Percentiles rank a stretch among this genome's conserved stretches.
Conservation (phyloP, 2,888 invertebrate species). For the Lamproptera curius region DNA sequence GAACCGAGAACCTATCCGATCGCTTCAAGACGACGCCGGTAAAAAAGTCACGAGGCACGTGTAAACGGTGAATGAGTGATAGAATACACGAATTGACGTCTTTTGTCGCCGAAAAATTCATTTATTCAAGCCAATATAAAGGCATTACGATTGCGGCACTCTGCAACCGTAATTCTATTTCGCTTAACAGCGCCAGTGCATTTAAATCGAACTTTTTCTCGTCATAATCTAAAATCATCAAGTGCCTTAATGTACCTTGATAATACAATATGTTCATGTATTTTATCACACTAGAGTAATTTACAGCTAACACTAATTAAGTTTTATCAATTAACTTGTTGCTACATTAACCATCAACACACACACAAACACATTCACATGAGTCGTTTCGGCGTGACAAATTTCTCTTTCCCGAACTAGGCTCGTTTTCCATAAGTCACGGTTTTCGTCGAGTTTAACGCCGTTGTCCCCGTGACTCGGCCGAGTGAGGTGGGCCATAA, state of each 20-base stretch:
- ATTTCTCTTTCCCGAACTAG: too few relatives aligned
- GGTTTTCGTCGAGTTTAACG: slow-evolving; percentile 21
- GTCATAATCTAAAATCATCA: too few relatives aligned
- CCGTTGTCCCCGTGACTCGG: slow-evolving; percentile 25
- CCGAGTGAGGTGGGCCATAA: slow-evolving; percentile 31
- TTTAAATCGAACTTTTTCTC: too few relatives aligned
- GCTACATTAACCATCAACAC: too few relatives aligned
- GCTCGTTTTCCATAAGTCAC: too few relatives aligned
- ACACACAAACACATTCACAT: too few relatives aligned
- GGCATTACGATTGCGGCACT: not conserved
- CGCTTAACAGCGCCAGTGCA: not conserved
- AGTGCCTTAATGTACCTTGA: too few relatives aligned
- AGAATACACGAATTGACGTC: not conserved
- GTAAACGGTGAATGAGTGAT: slow-evolving; percentile 4
- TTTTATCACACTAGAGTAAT: too few relatives aligned
- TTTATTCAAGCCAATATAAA: not conserved
- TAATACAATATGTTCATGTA: too few relatives aligned
- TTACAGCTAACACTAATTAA: too few relatives aligned
- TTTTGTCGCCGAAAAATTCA: slow-evolving; percentile 3
- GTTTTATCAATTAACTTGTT: too few relatives aligned
- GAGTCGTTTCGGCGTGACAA: too few relatives aligned
- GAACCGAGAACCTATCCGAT: slow-evolving; percentile 4
- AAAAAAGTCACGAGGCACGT: slow-evolving; percentile 15
- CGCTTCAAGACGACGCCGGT: not conserved
- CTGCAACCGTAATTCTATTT: not conserved